Conservation (phyloP, 2,113 vertebrate genomes). For the Xenopus laevis region DNA sequence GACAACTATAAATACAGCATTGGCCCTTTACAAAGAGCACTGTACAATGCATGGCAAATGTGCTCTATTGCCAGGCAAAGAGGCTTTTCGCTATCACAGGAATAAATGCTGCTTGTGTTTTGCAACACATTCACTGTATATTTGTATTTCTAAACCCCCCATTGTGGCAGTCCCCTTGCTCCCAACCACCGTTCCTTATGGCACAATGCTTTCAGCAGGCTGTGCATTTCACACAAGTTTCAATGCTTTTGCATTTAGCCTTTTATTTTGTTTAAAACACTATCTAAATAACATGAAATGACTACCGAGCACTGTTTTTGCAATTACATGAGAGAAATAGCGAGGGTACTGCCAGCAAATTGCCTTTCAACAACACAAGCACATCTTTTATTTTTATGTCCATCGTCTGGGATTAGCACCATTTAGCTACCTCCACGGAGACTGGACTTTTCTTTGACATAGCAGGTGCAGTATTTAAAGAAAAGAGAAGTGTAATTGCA, state of each 20-base stretch:
- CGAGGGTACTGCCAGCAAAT: constrained; percentile 1
- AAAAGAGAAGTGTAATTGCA: constrained; percentile 3
- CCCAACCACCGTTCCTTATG: no score
- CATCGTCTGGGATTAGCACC: constrained; percentile 13
- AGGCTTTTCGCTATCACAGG: no score
- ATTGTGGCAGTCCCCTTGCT: no score
- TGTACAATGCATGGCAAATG: no score
- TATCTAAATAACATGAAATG: constrained; percentile 2
- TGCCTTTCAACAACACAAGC: constrained; percentile 2
- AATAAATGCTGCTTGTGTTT: no score
- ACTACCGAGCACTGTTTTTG: neutral
- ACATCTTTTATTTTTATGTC: constrained; percentile 4
- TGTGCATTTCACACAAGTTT: neutral
- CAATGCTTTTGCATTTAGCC: neutral
- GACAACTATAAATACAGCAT: no score
- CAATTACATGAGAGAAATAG: constrained; percentile 2
- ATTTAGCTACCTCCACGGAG: constrained; percentile 1
- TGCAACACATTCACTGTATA: no score
- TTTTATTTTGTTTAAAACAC: neutral
- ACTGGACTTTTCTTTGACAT: constrained; percentile 4
- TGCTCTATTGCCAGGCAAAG: no score
- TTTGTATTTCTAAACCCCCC: no score
- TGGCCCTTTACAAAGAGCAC: no score
- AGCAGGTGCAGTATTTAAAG: constrained; percentile 1
- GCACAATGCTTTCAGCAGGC: no score